These are phyloP conservation scores for Sorex araneus DNA, from an alignment of 2,113 vertebrate genomes.

Conservation along the genomic window DNA sequence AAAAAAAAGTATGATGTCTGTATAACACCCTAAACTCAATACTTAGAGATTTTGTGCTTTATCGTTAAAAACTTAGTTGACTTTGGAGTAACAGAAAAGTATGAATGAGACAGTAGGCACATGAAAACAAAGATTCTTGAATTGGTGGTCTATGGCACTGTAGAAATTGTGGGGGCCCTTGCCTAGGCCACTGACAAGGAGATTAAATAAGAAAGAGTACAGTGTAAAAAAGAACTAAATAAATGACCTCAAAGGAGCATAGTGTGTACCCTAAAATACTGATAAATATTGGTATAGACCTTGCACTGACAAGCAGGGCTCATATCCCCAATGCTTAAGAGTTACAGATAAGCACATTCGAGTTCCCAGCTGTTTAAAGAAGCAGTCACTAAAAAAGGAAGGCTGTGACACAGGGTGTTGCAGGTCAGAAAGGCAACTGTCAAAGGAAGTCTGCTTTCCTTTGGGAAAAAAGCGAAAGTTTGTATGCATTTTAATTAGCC, in stretches of 20 bases:
- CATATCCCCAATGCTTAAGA: neutral
- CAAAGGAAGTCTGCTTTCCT: slow-evolving; percentile 29
- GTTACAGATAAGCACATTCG: neutral
- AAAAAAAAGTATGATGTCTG: neutral
- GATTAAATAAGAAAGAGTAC: neutral
- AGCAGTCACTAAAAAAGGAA: neutral
- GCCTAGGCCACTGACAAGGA: neutral
- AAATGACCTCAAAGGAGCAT: neutral
- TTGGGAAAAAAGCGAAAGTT: slow-evolving; percentile 41
- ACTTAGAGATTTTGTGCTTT: neutral
- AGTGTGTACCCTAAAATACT: neutral
- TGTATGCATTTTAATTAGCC: slow-evolving; percentile 70
- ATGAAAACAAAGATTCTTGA: neutral
- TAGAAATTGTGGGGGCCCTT: neutral
- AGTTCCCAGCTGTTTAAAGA: neutral
- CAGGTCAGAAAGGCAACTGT: neutral
- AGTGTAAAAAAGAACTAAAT: neutral
- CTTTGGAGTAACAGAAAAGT: neutral
- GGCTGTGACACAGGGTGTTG: neutral
- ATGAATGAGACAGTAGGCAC: neutral
- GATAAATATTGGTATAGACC: neutral
- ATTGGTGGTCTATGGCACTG: neutral
- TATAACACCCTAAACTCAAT: neutral
- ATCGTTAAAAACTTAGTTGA: neutral
- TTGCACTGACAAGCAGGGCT: slow-evolving; percentile 33